Evolutionary conservation across 2,113 vertebrate species (phyloP).

Genomic region (Indicator indicator): DNA sequence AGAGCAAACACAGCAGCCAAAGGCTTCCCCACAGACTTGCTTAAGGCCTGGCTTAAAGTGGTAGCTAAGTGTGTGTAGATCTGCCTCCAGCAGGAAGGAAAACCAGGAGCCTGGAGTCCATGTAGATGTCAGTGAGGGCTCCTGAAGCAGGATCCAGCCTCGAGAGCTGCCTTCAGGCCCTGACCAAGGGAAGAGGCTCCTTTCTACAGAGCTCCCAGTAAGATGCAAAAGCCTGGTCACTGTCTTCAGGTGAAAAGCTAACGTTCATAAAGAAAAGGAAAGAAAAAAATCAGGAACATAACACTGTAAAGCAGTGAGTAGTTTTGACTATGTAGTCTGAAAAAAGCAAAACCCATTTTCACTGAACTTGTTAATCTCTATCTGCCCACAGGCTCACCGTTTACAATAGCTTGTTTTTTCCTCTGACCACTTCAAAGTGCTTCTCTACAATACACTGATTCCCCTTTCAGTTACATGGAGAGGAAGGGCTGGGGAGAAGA

Average conservation of each 20-base stretch:
- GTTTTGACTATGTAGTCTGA: not conserved
- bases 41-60: not conserved
- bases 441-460: not conserved
- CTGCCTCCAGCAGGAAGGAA: not conserved
- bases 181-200: not conserved
- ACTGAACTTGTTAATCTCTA: not conserved
- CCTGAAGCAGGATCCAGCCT: not conserved
- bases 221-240: not conserved
- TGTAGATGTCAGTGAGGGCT: not conserved
- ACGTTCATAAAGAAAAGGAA: not conserved
- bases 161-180: not conserved
- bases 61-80: not conserved
- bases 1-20: not conserved
- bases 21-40: not conserved
- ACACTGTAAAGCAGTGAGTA: not conserved
- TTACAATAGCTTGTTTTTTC: not conserved
- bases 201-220: not conserved
- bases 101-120: not conserved
- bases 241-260: not conserved
- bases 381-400: not conserved
- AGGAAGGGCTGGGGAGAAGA: not conserved
- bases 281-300: not conserved
- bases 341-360: not conserved
- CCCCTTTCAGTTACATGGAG: not conserved
- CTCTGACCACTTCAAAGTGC: not conserved